Percentiles rank a stretch among this genome's conserved stretches.
Evolutionary conservation across 2,797 vertebrate species (phyloP).

Genomic region (Hippopotamyrus pictus): DNA sequence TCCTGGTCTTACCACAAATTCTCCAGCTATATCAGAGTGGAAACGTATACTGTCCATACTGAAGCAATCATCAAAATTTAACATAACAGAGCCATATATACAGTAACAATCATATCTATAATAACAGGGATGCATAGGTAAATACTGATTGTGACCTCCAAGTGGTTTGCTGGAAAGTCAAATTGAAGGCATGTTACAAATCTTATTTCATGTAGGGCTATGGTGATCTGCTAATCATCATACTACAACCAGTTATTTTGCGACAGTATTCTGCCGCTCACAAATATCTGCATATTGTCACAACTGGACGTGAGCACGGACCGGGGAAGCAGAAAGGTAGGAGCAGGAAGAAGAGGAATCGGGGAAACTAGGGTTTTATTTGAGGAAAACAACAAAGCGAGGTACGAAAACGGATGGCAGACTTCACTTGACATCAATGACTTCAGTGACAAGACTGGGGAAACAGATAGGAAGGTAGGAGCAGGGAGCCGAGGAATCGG

Average conservation of each 20-base stretch:
- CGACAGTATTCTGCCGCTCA: not conserved
- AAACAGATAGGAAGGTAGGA: not conserved
- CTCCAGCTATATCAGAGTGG: not conserved
- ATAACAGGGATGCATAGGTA: not conserved
- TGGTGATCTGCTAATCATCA: not conserved
- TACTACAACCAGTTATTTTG: not conserved
- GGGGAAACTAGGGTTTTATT: not conserved
- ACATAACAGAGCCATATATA: not conserved
- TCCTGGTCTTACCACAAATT: slow-evolving; percentile 45
- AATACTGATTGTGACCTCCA: not conserved
- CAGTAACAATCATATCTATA: not conserved
- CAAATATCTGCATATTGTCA: not conserved
- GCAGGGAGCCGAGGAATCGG: too few species aligned
- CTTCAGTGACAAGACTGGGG: not conserved
- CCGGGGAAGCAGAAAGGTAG: not conserved
- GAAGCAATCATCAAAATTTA: not conserved
- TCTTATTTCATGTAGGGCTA: not conserved
- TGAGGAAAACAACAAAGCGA: not conserved
- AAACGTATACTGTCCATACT: not conserved
- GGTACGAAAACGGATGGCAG: not conserved
- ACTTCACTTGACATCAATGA: not conserved
- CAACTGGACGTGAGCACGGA: not conserved
- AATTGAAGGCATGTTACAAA: not conserved
- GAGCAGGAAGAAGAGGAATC: not conserved
- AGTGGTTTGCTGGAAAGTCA: not conserved